These are phyloP conservation scores for Hippopotamyrus pictus DNA, from an alignment of 2,797 vertebrate species.

Conservation along the genomic window DNA sequence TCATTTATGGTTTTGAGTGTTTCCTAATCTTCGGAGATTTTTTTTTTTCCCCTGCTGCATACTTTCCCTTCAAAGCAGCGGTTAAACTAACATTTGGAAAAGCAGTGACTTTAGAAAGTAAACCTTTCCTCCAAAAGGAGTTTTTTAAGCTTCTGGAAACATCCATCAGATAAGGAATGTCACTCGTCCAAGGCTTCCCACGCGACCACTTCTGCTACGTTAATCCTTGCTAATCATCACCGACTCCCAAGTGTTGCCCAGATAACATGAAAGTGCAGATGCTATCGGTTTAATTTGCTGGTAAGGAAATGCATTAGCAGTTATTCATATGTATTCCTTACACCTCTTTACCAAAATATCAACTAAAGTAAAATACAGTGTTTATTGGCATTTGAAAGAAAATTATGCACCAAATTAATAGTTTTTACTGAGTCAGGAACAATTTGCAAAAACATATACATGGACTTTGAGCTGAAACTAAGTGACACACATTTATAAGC, in stretches of 20 bases:
- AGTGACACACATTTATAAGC: neutral
- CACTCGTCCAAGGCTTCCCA: neutral
- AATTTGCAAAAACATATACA: neutral
- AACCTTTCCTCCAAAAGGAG: slow-evolving; percentile 7
- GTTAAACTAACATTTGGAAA: slow-evolving; percentile 1
- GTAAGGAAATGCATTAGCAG: slow-evolving; percentile 1
- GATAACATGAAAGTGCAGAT: slow-evolving; percentile 6
- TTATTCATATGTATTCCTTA: neutral
- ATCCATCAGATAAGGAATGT: slow-evolving; percentile 9
- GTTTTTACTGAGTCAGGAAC: neutral
- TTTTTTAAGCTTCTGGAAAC: slow-evolving; percentile 8
- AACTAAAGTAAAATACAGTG: neutral
- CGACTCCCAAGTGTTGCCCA: neutral
- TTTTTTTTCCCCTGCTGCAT: neutral
- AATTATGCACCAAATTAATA: neutral
- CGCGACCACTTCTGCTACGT: neutral
- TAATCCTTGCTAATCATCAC: slow-evolving; percentile 15
- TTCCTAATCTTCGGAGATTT: neutral
- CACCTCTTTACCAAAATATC: neutral
- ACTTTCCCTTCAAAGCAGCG: neutral
- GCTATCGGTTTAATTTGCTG: slow-evolving; percentile 3
- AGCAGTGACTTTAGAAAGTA: neutral
- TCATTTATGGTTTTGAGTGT: neutral
- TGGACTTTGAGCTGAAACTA: neutral
- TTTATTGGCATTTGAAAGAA: neutral